These are phyloP conservation scores for Prunella himalayana DNA, from an alignment of 2,113 vertebrate species.

Conservation along the genomic window DNA sequence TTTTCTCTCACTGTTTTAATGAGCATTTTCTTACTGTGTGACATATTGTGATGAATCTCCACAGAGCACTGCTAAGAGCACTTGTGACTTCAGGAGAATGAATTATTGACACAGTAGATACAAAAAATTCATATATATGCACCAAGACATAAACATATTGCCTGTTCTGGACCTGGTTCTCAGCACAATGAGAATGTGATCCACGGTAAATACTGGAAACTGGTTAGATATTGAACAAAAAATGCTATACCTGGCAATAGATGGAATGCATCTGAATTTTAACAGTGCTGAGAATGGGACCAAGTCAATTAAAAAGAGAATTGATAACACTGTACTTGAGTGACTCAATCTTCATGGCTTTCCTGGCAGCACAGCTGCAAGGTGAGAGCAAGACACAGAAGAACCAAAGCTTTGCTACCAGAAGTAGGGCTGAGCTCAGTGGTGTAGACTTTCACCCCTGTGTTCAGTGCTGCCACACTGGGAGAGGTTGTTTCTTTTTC, in stretches of 20 bases:
- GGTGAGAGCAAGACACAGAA: background rate
- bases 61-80: background rate
- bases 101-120: background rate
- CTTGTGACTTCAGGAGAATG: background rate
- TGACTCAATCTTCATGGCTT: background rate
- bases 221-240: background rate
- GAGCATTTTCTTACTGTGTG: background rate
- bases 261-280: background rate
- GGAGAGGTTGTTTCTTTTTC: background rate
- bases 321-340: background rate
- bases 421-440: background rate
- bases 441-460: background rate
- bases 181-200: background rate
- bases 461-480: background rate
- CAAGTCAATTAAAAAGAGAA: background rate
- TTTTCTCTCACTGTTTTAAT: background rate
- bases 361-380: background rate
- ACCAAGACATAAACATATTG: background rate
- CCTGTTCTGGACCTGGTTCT: background rate
- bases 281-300: background rate
- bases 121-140: background rate
- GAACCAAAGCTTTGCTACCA: background rate
- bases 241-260: background rate
- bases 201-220: background rate
- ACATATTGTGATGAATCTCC: background rate